Evolutionary conservation across 2,888 invertebrate genomes (phyloP).

Genomic region (Sphinx pinastri): DNA sequence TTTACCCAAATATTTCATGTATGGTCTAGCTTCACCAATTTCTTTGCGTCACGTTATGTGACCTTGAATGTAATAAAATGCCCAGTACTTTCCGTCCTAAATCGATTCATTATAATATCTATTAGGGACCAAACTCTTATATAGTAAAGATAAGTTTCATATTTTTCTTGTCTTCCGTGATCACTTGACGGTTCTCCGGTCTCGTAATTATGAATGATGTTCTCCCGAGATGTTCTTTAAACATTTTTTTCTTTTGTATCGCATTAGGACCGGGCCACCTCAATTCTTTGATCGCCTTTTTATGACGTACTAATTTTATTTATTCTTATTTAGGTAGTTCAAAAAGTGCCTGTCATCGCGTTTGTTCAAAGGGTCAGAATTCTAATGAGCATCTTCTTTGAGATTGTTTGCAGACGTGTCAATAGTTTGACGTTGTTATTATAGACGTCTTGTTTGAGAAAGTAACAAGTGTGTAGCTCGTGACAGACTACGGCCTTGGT

Average conservation of each 20-base stretch:
- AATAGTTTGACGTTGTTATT: conserved; percentile 5
- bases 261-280: conserved; percentile 54
- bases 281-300: conserved; percentile 58
- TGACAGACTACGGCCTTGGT: background rate
- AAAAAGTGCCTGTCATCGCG: conserved; percentile 50
- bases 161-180: conserved; percentile 16
- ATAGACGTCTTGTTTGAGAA: background rate
- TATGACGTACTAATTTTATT: conserved; percentile 60
- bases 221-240: conserved; percentile 47
- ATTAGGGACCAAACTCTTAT: background rate
- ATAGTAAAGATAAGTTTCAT: background rate
- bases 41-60: too few relatives aligned
- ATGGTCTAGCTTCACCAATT: too few relatives aligned
- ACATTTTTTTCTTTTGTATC: conserved; percentile 58
- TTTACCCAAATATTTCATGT: too few relatives aligned
- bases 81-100: too few relatives aligned
- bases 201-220: conserved; percentile 59
- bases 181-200: conserved; percentile 31
- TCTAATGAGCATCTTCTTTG: background rate
- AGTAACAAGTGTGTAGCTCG: background rate
- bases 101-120: too few relatives aligned
- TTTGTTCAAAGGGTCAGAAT: conserved; percentile 44
- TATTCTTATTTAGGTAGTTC: conserved; percentile 54
- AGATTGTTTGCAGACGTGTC: conserved; percentile 23
- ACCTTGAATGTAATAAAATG: too few relatives aligned